Percentiles rank a stretch among this genome's conserved stretches.
Evolutionary conservation across 2,888 invertebrate genomes (phyloP).

Genomic region (Sarcophaga carnaria): DNA sequence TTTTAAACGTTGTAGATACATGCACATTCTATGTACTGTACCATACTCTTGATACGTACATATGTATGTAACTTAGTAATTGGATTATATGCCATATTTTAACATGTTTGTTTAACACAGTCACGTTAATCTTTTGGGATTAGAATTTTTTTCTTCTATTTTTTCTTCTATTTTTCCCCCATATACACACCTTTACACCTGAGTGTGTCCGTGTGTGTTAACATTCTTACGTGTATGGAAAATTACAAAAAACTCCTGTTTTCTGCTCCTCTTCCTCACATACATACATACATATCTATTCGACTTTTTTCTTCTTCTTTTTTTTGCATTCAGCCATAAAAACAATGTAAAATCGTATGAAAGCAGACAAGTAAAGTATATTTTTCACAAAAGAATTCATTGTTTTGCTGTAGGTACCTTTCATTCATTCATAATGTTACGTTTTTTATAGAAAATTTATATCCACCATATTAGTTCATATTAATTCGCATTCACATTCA

Average conservation of each 20-base stretch:
- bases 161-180: neutral
- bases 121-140: conserved; percentile 79
- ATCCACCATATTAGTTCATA: neutral
- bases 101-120: conserved; percentile 72
- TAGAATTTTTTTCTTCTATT: conserved; percentile 54
- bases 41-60: neutral
- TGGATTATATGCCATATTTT: conserved; percentile 78
- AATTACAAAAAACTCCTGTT: conserved; percentile 18
- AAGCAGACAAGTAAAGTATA: conserved; percentile 55
- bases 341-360: conserved; percentile 56
- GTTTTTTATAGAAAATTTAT: neutral
- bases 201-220: neutral
- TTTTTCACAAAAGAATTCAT: conserved; percentile 62
- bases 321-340: conserved; percentile 37
- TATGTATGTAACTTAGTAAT: conserved; percentile 75
- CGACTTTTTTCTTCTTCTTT: conserved; percentile 9
- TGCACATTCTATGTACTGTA: neutral
- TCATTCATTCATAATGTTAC: neutral
- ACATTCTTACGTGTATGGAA: conserved; percentile 38
- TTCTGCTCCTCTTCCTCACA: neutral
- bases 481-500: neutral
- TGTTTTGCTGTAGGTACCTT: conserved; percentile 27
- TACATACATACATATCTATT: neutral
- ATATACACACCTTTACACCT: neutral
- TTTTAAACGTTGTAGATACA: neutral